Base-by-base conservation (phyloP, 2,888 invertebrate genomes). In the Taphrorychus bicolor region DNA sequence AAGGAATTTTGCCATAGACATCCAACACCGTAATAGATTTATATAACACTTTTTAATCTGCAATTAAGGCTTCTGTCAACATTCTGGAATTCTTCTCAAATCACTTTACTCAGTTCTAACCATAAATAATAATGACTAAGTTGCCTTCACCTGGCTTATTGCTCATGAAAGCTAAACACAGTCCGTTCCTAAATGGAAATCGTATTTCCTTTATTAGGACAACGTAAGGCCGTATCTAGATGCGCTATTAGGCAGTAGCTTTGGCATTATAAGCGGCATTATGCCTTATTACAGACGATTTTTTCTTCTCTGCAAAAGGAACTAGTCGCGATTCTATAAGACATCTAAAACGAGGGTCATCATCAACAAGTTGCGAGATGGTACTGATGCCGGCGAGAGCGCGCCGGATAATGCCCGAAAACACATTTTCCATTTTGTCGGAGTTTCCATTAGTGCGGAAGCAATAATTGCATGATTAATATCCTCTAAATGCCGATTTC, bases 381-480 rank as follows among this genome's bases (percentile, higher is more conserved):
- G 32, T 11, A 32, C 32, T 32, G 11, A 32, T 11, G 11, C 32
- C 32, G 11, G 32, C 32, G 32, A 32, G 11, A n/a, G n/a, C n/a
- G n/a, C n/a, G n/a, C n/a, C 32, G 32, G 32, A 32, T 32, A 32
- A 32, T 32, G 32, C 32, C 32, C 32, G 32, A 32, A 32, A 59
- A 65, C 53, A 59, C 40, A 59, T 59, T 68, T 63, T 59, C 68
- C 59, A 59, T 59, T 57, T 57, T 11, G 41, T 42, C 18, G 53
- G n/a, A 53, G 54, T 63, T 63, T 59, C 68, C 68, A 68, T 68
- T 68, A 68, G 59, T 54, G 63, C 58, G 59, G 54, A 68, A 59
- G 63, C 68, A 62, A 68, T 68, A 68, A 68, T 68, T 68, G 57
- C 59, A 63, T 68, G 68, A 68, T 68, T 68, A 68, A 68, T 68